These are phyloP conservation scores for Menura novaehollandiae DNA, from an alignment of 2,113 vertebrate species.

Conservation along the genomic window DNA sequence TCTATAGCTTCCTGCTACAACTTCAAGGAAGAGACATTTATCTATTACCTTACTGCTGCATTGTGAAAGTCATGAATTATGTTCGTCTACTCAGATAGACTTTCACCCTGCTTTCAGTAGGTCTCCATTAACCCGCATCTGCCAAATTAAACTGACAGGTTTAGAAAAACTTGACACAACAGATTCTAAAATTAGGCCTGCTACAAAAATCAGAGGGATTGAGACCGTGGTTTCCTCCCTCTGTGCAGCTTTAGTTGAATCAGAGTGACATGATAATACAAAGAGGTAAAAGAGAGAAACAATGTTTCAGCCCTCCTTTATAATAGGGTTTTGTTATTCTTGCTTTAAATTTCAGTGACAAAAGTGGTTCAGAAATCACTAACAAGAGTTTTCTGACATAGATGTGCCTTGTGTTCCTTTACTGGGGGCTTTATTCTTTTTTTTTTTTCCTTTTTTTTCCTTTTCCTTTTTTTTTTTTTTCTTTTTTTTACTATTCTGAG, in stretches of 20 bases:
- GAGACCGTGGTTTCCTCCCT: constrained; percentile 33
- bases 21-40: constrained; percentile 39
- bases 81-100: constrained; percentile 10
- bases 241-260: constrained; percentile 55
- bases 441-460: neutral
- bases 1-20: constrained; percentile 35
- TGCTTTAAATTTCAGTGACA: constrained; percentile 59
- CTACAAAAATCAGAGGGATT: constrained; percentile 47
- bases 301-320: constrained; percentile 47
- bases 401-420: constrained; percentile 34
- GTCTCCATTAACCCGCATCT: constrained; percentile 55
- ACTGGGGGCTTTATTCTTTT: neutral
- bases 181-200: constrained; percentile 57
- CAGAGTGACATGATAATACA: constrained; percentile 47
- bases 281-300: constrained; percentile 46
- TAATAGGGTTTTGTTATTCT: constrained; percentile 42
- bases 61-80: constrained; percentile 31
- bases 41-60: constrained; percentile 4
- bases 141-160: constrained; percentile 63
- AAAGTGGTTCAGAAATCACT: constrained; percentile 65
- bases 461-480: neutral
- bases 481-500: neutral
- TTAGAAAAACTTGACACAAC: constrained; percentile 62
- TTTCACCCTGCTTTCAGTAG: constrained; percentile 56
- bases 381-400: constrained; percentile 63